These are phyloP conservation scores for Drosophila limbata DNA, from an alignment of 2,888 invertebrate genomes.

Conservation along the genomic window DNA sequence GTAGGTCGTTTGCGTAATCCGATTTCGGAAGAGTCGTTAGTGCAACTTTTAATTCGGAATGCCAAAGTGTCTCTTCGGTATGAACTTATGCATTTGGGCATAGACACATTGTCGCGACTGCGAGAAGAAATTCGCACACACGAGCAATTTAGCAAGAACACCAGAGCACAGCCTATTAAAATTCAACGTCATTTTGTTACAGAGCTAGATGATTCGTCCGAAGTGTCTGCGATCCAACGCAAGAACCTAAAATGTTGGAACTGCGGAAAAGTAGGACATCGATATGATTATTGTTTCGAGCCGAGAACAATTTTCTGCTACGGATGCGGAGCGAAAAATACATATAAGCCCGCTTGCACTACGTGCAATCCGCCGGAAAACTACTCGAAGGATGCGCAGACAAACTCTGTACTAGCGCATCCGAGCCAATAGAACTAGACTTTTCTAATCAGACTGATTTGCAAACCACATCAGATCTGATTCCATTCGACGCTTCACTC, in stretches of 20 bases:
- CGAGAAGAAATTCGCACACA: too few species aligned
- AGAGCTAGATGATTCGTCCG: neutral
- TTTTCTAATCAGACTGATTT: neutral
- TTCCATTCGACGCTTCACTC: neutral
- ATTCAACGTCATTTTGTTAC: neutral
- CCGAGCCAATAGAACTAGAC: neutral
- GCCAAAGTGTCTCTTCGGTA: too few species aligned
- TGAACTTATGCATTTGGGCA: too few species aligned
- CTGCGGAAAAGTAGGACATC: neutral
- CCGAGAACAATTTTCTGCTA: too few species aligned
- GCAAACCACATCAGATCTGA: neutral
- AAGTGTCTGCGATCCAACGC: too few species aligned
- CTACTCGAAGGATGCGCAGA: conserved; percentile 9
- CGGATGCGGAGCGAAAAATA: too few species aligned
- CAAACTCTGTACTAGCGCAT: conserved; percentile 3
- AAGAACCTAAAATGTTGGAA: conserved; percentile 3
- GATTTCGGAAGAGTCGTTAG: too few species aligned
- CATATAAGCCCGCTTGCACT: conserved; percentile 6
- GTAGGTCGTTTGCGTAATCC: too few species aligned
- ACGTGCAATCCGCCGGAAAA: conserved; percentile 16
- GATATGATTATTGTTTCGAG: too few species aligned
- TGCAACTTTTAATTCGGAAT: too few species aligned
- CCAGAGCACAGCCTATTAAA: too few species aligned
- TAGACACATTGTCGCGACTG: too few species aligned
- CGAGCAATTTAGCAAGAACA: conserved; percentile 4